Conservation (phyloP, 2,113 vertebrate genomes). For the Zootoca vivipara region DNA sequence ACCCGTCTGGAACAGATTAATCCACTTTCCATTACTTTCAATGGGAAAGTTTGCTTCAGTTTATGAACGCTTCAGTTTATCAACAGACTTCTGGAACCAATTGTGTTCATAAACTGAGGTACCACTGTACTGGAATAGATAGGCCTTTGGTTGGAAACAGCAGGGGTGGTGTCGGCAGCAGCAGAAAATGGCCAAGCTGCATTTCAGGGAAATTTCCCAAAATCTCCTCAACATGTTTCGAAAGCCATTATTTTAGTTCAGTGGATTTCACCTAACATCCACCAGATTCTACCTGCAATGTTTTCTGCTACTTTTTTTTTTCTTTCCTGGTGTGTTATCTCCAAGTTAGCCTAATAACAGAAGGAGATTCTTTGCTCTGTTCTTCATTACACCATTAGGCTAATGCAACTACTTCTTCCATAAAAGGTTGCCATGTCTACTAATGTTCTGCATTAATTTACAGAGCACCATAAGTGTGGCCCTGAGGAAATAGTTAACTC, state of each 20-base stretch:
- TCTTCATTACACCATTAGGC: conserved; percentile 28
- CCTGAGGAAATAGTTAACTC: conserved; percentile 30
- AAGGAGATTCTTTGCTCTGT: conserved; percentile 31
- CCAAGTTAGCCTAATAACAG: conserved; percentile 17
- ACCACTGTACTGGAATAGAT: no score
- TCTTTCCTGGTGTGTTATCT: conserved; percentile 6
- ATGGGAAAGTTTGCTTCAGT: no score
- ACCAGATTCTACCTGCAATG: not conserved
- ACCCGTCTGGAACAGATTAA: no score
- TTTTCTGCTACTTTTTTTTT: not conserved
- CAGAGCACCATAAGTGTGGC: not conserved
- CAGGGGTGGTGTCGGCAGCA: not conserved
- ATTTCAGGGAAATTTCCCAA: not conserved
- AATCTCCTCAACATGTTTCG: not conserved
- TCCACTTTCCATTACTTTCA: no score
- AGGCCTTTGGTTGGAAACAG: no score
- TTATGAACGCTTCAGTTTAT: no score
- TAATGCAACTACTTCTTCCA: conserved; percentile 18
- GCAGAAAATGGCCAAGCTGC: not conserved
- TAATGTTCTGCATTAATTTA: conserved; percentile 15
- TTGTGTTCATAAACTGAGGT: no score
- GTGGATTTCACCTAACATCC: not conserved
- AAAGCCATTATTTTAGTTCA: not conserved
- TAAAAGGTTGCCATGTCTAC: not conserved
- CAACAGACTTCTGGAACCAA: no score